These are phyloP conservation scores for Cotesia vestalis DNA, from an alignment of 1,140 invertebrate genomes.

Conservation along the genomic window DNA sequence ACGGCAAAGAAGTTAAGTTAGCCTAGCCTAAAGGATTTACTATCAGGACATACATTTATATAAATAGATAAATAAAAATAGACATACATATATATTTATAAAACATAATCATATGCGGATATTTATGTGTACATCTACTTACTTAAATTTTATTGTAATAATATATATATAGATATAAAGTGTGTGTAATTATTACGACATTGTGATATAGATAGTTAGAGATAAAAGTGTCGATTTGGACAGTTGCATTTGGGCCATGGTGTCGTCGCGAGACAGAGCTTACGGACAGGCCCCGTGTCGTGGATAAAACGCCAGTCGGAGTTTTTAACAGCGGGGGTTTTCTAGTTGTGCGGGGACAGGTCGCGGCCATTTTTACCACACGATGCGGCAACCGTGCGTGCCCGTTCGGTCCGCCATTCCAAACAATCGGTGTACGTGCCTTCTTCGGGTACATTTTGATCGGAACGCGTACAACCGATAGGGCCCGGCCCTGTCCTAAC, in stretches of 20 bases:
- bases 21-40: no score
- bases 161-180: background rate
- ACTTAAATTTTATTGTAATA: background rate
- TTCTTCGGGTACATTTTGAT: conserved; percentile 65
- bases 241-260: conserved; percentile 9
- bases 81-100: no score
- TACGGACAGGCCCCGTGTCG: conserved; percentile 10
- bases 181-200: no score
- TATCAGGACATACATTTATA: background rate
- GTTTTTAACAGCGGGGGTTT: conserved; percentile 16
- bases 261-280: conserved; percentile 7
- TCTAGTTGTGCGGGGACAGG: conserved; percentile 42
- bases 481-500: conserved; percentile 22
- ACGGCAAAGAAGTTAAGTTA: background rate
- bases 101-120: no score
- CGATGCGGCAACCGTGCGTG: conserved; percentile 75
- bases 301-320: conserved; percentile 17
- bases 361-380: conserved; percentile 74
- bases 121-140: no score
- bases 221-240: no score
- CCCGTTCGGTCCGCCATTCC: conserved; percentile 71
- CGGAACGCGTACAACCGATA: conserved; percentile 50
- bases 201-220: no score
- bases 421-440: conserved; percentile 69
- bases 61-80: background rate